Percentiles rank a stretch among this genome's conserved stretches.
Evolutionary conservation across 2,113 vertebrate species (phyloP).

Genomic region (Apteryx mantelli): DNA sequence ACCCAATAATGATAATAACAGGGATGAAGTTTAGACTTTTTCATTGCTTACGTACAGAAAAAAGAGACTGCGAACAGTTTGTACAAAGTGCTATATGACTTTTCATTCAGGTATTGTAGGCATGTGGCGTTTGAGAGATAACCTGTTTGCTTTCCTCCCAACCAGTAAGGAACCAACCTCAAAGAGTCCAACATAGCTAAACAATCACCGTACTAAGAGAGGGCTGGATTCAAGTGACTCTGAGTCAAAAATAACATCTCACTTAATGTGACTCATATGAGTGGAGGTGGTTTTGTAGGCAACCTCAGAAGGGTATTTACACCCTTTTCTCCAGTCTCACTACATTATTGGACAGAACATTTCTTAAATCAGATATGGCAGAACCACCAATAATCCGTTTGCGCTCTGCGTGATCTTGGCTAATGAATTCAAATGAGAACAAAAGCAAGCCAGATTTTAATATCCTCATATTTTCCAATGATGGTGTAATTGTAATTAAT

Average conservation of each 20-base stretch:
- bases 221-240: not conserved
- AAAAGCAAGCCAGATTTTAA: conserved; percentile 53
- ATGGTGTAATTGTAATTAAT: conserved; percentile 57
- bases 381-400: conserved; percentile 13
- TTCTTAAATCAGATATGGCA: not conserved
- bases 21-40: not conserved
- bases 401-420: not conserved
- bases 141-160: not conserved
- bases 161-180: not conserved
- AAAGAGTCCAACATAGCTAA: not conserved
- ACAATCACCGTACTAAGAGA: not conserved
- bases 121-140: not conserved
- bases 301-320: not conserved
- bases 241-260: not conserved
- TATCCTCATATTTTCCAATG: conserved; percentile 53
- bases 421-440: conserved; percentile 49
- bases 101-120: not conserved
- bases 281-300: not conserved
- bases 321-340: not conserved
- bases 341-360: not conserved
- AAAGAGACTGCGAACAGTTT: not conserved
- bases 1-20: not conserved
- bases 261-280: rapidly evolving
- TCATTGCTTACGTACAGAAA: not conserved
- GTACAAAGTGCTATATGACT: not conserved